phyloP scores from a whole-genome alignment of 2,888 invertebrate species.

The Acanthosepion esculentum region DNA sequence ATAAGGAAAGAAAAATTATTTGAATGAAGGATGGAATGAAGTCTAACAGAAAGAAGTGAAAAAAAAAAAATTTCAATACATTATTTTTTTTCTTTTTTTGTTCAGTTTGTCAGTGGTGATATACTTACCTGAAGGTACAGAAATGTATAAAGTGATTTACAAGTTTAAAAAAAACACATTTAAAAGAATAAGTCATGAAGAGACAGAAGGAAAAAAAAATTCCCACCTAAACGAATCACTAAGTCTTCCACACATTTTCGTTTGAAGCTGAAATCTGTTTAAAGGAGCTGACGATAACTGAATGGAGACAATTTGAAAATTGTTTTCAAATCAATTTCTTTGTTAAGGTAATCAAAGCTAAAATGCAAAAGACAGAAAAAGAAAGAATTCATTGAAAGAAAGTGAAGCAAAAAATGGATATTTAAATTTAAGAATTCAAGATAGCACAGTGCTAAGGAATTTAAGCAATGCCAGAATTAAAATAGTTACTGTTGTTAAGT shows the following conservation, averaged over 20 bases:
- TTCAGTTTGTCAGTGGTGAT: background rate
- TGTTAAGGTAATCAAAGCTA: background rate
- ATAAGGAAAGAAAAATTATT: background rate
- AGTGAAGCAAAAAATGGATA: no score
- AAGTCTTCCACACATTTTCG: background rate
- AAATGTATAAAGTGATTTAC: background rate
- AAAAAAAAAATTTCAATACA: background rate
- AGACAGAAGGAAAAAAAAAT: background rate
- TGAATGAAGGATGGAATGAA: background rate
- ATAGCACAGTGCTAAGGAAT: no score
- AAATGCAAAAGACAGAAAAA: background rate
- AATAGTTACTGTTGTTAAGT: no score
- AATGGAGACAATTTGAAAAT: background rate
- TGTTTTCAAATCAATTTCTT: background rate
- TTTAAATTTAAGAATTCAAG: no score
- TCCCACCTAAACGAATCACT: background rate
- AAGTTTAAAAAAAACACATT: background rate
- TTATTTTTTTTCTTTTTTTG: background rate
- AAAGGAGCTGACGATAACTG: background rate
- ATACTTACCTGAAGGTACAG: background rate
- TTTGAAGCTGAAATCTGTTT: conserved; percentile 16
- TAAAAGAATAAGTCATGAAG: background rate
- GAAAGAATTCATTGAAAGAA: background rate
- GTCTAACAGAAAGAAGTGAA: background rate
- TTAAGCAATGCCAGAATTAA: no score